phyloP scores from a whole-genome alignment of 2,113 vertebrate genomes.

The Perca schrenkii region DNA sequence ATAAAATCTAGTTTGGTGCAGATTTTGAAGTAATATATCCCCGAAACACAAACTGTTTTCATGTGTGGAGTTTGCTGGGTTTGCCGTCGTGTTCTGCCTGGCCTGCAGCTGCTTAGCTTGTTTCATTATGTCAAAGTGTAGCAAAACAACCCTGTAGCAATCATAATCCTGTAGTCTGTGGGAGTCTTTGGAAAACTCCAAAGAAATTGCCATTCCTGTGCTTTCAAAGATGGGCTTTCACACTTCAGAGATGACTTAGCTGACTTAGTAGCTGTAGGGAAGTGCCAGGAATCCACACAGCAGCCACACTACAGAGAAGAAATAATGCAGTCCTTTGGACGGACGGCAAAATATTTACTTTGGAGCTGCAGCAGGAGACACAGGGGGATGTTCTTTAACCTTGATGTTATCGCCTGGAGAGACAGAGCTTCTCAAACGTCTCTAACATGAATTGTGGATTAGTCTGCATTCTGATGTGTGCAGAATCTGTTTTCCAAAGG shows the following conservation, averaged over 20 bases:
- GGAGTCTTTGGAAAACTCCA: conserved; percentile 67
- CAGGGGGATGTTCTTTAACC: conserved; percentile 40
- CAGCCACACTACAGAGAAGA: conserved; percentile 55
- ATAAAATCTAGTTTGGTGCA: conserved; percentile 16
- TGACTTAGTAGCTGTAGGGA: conserved; percentile 68
- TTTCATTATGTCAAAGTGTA: conserved; percentile 75
- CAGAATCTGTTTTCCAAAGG: background rate
- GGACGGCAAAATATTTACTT: conserved; percentile 39
- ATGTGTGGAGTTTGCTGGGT: conserved; percentile 28
- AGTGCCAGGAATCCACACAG: conserved; percentile 51
- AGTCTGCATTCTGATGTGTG: conserved; percentile 24
- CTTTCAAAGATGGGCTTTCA: conserved; percentile 74
- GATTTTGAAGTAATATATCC: conserved; percentile 14
- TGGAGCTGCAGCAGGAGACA: conserved; percentile 34
- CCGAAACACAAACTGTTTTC: conserved; percentile 30
- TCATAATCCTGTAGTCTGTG: conserved; percentile 73
- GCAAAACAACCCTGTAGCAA: conserved; percentile 79
- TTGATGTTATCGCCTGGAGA: conserved; percentile 57
- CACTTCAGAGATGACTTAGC: conserved; percentile 71
- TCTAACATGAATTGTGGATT: conserved; percentile 31
- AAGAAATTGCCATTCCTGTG: conserved; percentile 70
- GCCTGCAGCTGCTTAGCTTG: conserved; percentile 59
- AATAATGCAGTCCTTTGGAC: conserved; percentile 64
- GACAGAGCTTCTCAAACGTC: conserved; percentile 33
- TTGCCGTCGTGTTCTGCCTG: conserved; percentile 27